These are phyloP conservation scores for Eurosta solidaginis DNA, from an alignment of 1,140 invertebrate species.

Conservation along the genomic window DNA sequence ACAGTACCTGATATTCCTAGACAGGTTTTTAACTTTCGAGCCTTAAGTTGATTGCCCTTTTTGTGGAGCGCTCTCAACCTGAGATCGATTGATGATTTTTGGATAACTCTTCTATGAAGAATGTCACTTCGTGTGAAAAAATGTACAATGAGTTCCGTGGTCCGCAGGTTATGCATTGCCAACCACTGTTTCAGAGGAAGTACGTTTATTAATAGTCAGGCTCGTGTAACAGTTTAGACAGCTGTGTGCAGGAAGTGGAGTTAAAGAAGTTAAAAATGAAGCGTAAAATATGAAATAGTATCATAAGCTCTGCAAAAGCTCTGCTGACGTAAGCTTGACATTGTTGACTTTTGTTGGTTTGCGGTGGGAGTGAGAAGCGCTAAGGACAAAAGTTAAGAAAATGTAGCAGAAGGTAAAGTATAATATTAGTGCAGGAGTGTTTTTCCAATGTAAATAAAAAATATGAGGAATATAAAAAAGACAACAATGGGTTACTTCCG, in stretches of 20 bases:
- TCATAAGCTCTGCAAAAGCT: background rate
- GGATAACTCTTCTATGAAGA: too few species aligned
- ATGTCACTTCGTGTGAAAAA: too few species aligned
- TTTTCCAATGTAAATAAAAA: conserved; percentile 8
- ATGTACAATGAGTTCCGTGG: too few species aligned
- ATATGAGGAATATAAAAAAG: conserved; percentile 28
- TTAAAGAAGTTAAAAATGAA: background rate
- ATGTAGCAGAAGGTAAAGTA: background rate
- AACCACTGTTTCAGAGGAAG: too few species aligned
- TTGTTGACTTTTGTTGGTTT: background rate
- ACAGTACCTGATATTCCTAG: too few species aligned
- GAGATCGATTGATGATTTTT: too few species aligned
- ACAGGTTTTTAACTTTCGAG: too few species aligned
- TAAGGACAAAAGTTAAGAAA: conserved; percentile 5
- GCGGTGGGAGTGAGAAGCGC: background rate
- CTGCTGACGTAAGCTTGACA: background rate
- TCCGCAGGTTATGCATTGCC: too few species aligned
- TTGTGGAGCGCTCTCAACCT: too few species aligned
- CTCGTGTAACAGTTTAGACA: background rate
- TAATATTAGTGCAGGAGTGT: background rate
- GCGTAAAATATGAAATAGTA: background rate
- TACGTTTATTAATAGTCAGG: too few species aligned
- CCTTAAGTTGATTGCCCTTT: too few species aligned
- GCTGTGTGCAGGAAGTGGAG: background rate
- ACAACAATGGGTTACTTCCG: conserved; percentile 28